phyloP scores from a whole-genome alignment of 2,888 invertebrate genomes.

The Gonocerus acuteangulatus region DNA sequence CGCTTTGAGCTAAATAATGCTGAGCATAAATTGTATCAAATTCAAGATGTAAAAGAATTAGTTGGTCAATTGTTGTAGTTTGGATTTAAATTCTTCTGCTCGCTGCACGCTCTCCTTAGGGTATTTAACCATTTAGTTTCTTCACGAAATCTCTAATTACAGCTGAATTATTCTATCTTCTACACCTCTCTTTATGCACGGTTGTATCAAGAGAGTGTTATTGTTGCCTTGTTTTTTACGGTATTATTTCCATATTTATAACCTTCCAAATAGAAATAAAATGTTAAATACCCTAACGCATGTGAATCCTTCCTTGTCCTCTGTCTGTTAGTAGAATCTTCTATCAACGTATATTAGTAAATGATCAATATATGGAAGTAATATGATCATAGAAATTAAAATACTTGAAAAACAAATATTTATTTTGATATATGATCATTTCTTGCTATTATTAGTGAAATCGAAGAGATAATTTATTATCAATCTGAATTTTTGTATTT shows the following conservation, averaged over 20 bases:
- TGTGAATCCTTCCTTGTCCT: slow-evolving; percentile 1
- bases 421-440: too few species aligned
- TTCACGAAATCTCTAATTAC: too few species aligned
- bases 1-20: too few species aligned
- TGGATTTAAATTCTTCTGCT: slow-evolving; percentile 5
- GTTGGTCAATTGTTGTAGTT: neutral
- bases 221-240: neutral
- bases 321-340: neutral
- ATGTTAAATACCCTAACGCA: slow-evolving; percentile 11
- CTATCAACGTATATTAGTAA: too few species aligned
- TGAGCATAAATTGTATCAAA: neutral
- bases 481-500: too few species aligned
- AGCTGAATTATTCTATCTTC: too few species aligned
- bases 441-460: too few species aligned
- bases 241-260: neutral
- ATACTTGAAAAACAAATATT: too few species aligned
- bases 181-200: slow-evolving; percentile 11
- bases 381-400: too few species aligned
- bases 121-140: neutral
- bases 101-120: slow-evolving; percentile 15
- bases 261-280: too few species aligned
- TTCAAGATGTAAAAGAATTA: neutral
- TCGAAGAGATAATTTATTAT: too few species aligned
- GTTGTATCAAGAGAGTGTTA: slow-evolving; percentile 16
- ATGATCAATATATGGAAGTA: too few species aligned